phyloP scores from a whole-genome alignment of 2,888 invertebrate species.

The Caenorhabditis plicata region DNA sequence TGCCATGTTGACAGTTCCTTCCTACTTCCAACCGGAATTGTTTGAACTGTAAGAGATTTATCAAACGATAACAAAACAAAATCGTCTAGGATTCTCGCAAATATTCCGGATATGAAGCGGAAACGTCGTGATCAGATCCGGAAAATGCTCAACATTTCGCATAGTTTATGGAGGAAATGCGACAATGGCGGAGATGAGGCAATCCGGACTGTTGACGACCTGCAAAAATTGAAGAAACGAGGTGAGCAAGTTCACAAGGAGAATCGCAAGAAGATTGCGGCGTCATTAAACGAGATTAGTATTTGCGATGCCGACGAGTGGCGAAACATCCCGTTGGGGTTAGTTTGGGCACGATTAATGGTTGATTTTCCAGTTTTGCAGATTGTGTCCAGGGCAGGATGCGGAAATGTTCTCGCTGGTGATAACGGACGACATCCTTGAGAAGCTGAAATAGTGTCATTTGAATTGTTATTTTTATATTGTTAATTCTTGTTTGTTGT shows the following conservation, averaged over 20 bases:
- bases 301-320: slow-evolving; percentile 15
- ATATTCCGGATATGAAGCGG: slow-evolving; percentile 8
- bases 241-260: neutral
- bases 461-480: too few relatives aligned
- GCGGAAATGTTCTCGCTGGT: slow-evolving; percentile 30
- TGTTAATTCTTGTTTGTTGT: too few relatives aligned
- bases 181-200: neutral
- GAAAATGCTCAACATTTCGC: slow-evolving; percentile 13
- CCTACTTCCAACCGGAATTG: slow-evolving; percentile 4
- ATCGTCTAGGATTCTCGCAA: neutral
- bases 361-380: slow-evolving; percentile 10
- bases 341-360: too few relatives aligned
- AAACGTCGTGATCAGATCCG: slow-evolving; percentile 21
- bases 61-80: neutral
- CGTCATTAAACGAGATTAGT: neutral
- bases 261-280: neutral
- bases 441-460: too few relatives aligned
- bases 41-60: slow-evolving; percentile 12
- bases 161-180: too few relatives aligned
- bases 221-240: slow-evolving; percentile 14
- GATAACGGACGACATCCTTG: too few relatives aligned
- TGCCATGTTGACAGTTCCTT: slow-evolving; percentile 10
- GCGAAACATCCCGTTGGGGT: slow-evolving; percentile 29
- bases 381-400: slow-evolving; percentile 32
- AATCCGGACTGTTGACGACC: slow-evolving; percentile 20